A percentile compares a stretch with the other conserved stretches of the same genome.
Evolutionary conservation across 2,113 vertebrate species (phyloP).

Genomic region (Pimephales promelas): DNA sequence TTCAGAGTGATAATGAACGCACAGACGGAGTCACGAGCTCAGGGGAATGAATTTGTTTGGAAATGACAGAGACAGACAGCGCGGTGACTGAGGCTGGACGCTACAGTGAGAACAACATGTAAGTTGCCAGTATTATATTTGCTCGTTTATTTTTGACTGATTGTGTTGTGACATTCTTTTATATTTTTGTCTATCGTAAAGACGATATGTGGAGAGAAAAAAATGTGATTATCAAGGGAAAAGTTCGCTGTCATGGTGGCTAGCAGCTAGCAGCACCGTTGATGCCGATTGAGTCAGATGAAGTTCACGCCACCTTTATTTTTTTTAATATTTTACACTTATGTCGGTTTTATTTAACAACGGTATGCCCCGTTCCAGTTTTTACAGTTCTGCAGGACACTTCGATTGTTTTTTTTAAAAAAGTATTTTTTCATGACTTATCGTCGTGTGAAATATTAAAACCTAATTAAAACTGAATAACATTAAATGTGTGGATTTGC

Average conservation of each 20-base stretch:
- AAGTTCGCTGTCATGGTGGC: constrained; percentile 24
- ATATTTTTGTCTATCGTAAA: neutral
- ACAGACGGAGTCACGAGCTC: constrained; percentile 27
- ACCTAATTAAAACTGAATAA: neutral
- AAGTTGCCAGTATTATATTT: neutral
- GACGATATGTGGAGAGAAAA: neutral
- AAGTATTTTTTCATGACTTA: neutral
- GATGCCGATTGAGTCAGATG: neutral
- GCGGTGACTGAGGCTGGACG: neutral
- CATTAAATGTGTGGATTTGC: neutral
- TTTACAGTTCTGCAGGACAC: neutral
- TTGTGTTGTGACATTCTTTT: neutral
- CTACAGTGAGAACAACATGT: neutral
- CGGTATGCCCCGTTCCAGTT: neutral
- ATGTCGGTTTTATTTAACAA: neutral
- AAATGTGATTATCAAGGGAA: neutral
- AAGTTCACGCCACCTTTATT: neutral
- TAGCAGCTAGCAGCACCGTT: constrained; percentile 29
- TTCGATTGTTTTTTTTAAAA: neutral
- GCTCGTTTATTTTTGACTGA: neutral
- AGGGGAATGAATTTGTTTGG: constrained; percentile 11
- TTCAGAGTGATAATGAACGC: neutral
- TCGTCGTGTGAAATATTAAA: constrained; percentile 6
- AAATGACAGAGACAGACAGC: constrained; percentile 5
- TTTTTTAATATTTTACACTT: neutral